Base-by-base conservation (phyloP, 1,140 invertebrate species). In the Drosophila repletoides region DNA sequence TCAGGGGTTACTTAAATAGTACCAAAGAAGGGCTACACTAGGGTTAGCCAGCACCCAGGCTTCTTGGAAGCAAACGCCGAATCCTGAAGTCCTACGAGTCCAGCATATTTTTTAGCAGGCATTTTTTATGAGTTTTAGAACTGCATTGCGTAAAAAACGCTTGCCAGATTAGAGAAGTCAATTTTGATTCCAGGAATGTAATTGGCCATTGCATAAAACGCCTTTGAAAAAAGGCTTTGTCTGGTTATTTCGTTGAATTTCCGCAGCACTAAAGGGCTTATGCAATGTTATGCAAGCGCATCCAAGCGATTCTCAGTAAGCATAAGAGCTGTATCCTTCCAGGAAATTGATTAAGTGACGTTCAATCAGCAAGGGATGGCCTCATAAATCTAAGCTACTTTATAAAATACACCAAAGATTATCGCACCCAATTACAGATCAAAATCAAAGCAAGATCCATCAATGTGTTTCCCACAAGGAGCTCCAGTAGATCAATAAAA, bases 131-230 rank as follows among this genome's bases (percentile, higher is more conserved):
- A 15, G 7, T 31, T 19, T 34, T 45, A 26, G 7, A 31, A 7
- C 15, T 29, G 15, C 36, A 26, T 69, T 69, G 51, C 60, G 59
- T 65, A 70, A 70, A 70, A 70, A 70, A 69, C 45, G 45, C 3
- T 66, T 33, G 38, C 36, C 24, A 41, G 43, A 52, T 58, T 40
- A 38, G 1, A 36, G 28, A 31, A 64, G 64, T 56, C 59, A 76
- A 48, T 43, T 41, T 56, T 36, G 19, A n/a, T 77, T 77, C 77
- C 14, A 0, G 24, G 72, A 71, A 76, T 28, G 6, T 5, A 31
- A 31, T 21, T 22, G 31, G 31, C 2, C 12, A 45, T 63, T 63
- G 49, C 60, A 45, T 56, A 64, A 46, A 24, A n/a, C 31, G 6
- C 12, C 7, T 55, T 55, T 63, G n/a, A n/a, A 31, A 46, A 58